Base-by-base conservation (phyloP, 1,140 invertebrate species). In the Polypedilum vanderplanki region DNA sequence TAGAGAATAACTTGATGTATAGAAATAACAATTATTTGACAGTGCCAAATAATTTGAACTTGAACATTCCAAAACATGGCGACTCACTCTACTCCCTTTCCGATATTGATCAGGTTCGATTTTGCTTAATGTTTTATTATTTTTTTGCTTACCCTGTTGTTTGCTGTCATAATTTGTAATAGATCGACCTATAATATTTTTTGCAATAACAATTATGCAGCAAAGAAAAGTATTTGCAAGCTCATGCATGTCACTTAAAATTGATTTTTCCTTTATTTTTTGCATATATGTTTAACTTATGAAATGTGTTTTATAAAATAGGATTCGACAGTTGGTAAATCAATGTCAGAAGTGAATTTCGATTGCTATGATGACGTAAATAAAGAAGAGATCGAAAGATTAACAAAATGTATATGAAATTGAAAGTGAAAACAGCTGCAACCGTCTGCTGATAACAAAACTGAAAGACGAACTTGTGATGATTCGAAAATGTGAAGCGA, bases 361-460 rank as follows among this genome's bases (percentile, higher is more conserved):
- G 17, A 22, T 70, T 18, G 20, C 18, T 18, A 22, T 22, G 65
- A 70, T 20, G 20, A 70, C 20, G 17, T 7, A 10, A 70, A 70
- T 22, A 70, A 70, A 70, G 65, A 70, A 10, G 65, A 70, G 10
- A 70, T 70, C 3, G 65, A 70, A 18, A 0, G 65, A 70, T 18
- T 70, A 9, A 0, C 65, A 70, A 12, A 70, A 9, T 3, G 18
- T 70, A 0, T 18, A n/a, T 20, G 65, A 70, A 70, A 70, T 70
- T 18, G 65, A 70, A 70, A 70, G 65, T 70, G 65, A 70, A 70
- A 70, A 70, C 20, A 22, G 65, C 65, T 70, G 65, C 18, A 70
- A 70, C 18, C 65, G 65, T 20, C 18, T 70, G 17, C 1, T 70
- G 65, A 70, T 70, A 70, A 70, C 65, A 10, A 18, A 22, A 70